Conservation (phyloP, 2,113 vertebrate genomes). For the Microcebus murinus region DNA sequence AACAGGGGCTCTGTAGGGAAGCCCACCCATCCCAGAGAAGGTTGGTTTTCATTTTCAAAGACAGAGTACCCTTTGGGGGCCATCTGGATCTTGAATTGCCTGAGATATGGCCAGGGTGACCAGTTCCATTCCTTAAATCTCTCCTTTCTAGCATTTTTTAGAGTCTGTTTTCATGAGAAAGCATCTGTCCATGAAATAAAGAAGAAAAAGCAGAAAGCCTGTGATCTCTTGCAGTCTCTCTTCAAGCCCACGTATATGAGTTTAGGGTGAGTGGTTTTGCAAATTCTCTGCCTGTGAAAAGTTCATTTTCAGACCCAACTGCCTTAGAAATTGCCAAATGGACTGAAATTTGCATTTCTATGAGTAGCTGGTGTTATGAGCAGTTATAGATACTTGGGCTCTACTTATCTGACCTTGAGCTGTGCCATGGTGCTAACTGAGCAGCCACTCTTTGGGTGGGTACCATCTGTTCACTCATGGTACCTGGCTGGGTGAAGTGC, state of each 20-base stretch:
- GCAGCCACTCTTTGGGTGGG: background rate
- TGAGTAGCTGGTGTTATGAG: background rate
- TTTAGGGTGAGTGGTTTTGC: background rate
- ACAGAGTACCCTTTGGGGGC: background rate
- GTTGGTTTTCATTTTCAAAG: background rate
- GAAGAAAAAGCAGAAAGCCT: background rate
- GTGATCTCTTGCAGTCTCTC: slow-evolving; percentile 36
- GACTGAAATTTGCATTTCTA: slow-evolving; percentile 29
- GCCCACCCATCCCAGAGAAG: background rate
- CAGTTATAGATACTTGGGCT: background rate
- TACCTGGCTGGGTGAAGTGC: background rate
- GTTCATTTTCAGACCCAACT: slow-evolving; percentile 51
- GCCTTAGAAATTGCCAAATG: slow-evolving; percentile 44
- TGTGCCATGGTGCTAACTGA: background rate
- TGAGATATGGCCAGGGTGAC: slow-evolving; percentile 13
- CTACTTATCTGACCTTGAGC: background rate
- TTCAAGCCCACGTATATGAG: background rate
- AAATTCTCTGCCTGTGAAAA: slow-evolving; percentile 52
- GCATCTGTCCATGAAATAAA: slow-evolving; percentile 14
- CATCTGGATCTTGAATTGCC: background rate
- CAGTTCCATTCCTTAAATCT: slow-evolving; percentile 23
- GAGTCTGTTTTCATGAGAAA: slow-evolving; percentile 55
- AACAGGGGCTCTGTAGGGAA: background rate
- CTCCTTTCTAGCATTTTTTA: slow-evolving; percentile 39
- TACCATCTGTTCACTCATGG: background rate